Evolutionary conservation across 2,113 vertebrate species (phyloP).

Genomic region (Hucho hucho): DNA sequence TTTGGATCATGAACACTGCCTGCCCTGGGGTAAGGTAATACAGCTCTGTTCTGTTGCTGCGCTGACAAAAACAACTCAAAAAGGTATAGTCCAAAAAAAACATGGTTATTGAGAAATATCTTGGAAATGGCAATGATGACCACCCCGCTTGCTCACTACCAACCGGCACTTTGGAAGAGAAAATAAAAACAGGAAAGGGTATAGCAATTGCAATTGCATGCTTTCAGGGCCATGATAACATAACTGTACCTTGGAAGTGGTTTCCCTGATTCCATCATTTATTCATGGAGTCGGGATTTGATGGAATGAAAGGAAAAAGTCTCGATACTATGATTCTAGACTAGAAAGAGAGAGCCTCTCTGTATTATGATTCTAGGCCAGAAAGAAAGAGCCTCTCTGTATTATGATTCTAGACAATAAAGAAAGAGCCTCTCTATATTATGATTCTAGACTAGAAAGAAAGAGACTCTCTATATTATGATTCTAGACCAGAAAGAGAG

Average conservation of each 20-base stretch:
- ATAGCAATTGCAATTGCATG: constrained; percentile 12
- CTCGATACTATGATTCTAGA: background rate
- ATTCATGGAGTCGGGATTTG: constrained; percentile 65
- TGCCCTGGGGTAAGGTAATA: constrained; percentile 55
- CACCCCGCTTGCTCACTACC: constrained; percentile 20
- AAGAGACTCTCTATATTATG: background rate
- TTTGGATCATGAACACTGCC: constrained; percentile 17
- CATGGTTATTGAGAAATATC: constrained; percentile 59
- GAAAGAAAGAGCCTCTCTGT: no score
- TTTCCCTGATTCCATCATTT: constrained; percentile 61
- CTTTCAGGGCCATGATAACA: constrained; percentile 29
- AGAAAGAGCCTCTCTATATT: no score
- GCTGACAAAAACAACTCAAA: constrained; percentile 26
- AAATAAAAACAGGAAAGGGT: constrained; percentile 38
- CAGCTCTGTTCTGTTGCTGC: background rate
- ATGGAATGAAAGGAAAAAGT: background rate
- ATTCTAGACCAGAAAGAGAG: background rate
- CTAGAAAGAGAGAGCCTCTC: no score
- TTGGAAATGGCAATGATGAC: constrained; percentile 45
- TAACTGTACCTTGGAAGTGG: constrained; percentile 43
- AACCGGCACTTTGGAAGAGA: background rate
- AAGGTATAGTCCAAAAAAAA: constrained; percentile 7
- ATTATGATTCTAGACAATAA: background rate
- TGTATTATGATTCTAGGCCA: no score
- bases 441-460: no score